phyloP scores from a whole-genome alignment of 2,113 vertebrate genomes.

The Aramus guarauna region DNA sequence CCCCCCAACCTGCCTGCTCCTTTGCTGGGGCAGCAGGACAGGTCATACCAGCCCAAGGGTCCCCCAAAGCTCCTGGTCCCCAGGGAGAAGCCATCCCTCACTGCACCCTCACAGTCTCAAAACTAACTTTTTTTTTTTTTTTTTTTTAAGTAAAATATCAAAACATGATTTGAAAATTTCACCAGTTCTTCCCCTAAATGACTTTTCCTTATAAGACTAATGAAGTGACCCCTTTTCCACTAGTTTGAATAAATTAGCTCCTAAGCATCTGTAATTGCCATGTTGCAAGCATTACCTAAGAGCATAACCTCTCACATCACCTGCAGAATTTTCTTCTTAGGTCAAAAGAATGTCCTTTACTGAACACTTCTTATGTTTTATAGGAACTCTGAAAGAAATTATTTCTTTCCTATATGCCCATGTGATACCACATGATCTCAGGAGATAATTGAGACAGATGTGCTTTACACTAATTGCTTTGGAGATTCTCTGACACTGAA shows the following conservation, averaged over 20 bases:
- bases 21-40: neutral
- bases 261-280: neutral
- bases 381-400: neutral
- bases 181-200: neutral
- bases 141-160: neutral
- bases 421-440: neutral
- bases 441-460: conserved; percentile 22
- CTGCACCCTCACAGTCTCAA: neutral
- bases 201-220: neutral
- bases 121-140: neutral
- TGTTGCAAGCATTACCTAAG: neutral
- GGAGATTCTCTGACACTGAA: conserved; percentile 20
- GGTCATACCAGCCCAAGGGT: too few species aligned
- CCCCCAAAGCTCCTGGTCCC: neutral
- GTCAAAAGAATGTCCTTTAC: neutral
- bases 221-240: neutral
- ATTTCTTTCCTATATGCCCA: neutral
- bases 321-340: neutral
- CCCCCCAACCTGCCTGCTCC: neutral
- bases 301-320: conserved; percentile 15
- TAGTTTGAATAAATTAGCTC: neutral
- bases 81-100: neutral
- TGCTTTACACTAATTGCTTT: conserved; percentile 46
- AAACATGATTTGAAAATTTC: neutral
- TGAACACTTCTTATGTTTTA: neutral